Evolutionary conservation across 2,888 invertebrate species (phyloP), one percentile per base, ranked within the genome.

Genomic region (Malachius bipustulatus): DNA sequence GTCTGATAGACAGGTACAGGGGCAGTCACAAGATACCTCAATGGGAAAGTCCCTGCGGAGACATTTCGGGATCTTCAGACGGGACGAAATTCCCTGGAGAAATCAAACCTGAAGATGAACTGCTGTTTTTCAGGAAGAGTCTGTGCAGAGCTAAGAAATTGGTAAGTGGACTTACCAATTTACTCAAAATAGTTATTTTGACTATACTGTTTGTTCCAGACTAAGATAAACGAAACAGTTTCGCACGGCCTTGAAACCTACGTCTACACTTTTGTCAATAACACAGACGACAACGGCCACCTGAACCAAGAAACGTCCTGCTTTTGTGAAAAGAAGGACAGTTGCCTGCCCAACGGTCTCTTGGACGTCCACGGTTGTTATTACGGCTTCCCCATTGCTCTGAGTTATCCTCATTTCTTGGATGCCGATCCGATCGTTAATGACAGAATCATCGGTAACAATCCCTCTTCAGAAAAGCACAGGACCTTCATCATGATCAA

Each of bases 351-450:
- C 2, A 60, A 68, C 19, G 90, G 90, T 4, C 59, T 89, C 2
- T 69, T 87, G 14, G 89, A 90, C 54, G 87, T 90, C 24, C 74
- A 80, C 0, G 80, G 80, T 34, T 90, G 90, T 52, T 89, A 89
- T 62, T 89, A 88, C 52, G 88, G 89, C 1, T 89, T 89, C 56
- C 90, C 90, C 0, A 87, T 90, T 29, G 82, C 85, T 0, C 64
- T 89, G 4, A 88, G 89, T 26, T 85, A 82, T 59, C 90, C 90
- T 0, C 90, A 91, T 57, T 90, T 87, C 59, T 76, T 81, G 57
- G 72, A 81, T 41, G 74, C 77, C 0, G 82, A 84, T 44, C 70
- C 73, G 0, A 56, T 68, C 0, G 61, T 85, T 2, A 60, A 70
- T 40, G 67, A 70, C 33, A 73, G 74, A 35, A 70, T 88, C 0